Conservation (phyloP, 2,797 vertebrate genomes). For the Chaenodraco wilsoni region DNA sequence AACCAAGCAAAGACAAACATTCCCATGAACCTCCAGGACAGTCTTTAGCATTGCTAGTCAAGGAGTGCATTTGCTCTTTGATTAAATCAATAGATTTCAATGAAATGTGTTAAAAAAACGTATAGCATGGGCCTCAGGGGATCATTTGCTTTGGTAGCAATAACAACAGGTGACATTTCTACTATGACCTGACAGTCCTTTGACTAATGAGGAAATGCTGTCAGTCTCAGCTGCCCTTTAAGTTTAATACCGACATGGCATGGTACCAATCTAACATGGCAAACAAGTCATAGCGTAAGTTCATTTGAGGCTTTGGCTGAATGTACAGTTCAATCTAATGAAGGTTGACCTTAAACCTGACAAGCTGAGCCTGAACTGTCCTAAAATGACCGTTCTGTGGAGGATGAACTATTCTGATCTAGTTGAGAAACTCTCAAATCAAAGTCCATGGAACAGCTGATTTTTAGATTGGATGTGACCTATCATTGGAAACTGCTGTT, state of each 20-base stretch:
- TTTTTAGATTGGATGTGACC: neutral
- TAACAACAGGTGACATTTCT: neutral
- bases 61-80: neutral
- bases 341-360: neutral
- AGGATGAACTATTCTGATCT: neutral
- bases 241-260: neutral
- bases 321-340: neutral
- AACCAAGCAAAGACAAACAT: conserved; percentile 47
- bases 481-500: neutral
- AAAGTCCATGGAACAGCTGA: neutral
- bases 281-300: neutral
- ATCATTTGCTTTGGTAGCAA: neutral
- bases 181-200: neutral
- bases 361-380: neutral
- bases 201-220: neutral
- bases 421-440: neutral
- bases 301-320: neutral
- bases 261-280: neutral
- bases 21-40: conserved; percentile 20
- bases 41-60: neutral
- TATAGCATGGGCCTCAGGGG: neutral
- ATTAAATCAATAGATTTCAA: neutral
- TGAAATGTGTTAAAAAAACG: neutral
- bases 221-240: neutral
- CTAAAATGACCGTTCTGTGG: too few relatives aligned